These are phyloP conservation scores for Ceraclea dissimilis DNA, from an alignment of 2,888 invertebrate species.

Conservation along the genomic window DNA sequence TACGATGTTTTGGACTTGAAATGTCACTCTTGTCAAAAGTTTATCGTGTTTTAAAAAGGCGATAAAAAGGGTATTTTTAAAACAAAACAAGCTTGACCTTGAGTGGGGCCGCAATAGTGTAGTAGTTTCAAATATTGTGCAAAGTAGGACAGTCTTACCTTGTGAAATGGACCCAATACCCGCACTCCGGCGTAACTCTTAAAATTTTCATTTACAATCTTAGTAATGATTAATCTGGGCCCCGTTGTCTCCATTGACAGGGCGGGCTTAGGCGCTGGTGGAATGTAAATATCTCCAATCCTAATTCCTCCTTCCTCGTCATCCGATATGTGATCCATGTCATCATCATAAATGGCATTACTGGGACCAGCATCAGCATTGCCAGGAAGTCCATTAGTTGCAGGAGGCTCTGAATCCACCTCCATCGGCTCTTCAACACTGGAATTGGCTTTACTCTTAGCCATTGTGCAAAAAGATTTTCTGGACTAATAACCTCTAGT, in stretches of 20 bases:
- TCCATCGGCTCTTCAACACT: slow-evolving; percentile 1
- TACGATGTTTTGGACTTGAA: too few relatives aligned
- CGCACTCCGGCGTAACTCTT: slow-evolving; percentile 90
- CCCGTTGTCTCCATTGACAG: slow-evolving; percentile 66
- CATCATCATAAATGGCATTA: slow-evolving; percentile 22
- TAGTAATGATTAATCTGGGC: slow-evolving; percentile 81
- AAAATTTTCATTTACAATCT: slow-evolving; percentile 89
- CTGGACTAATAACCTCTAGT: neutral
- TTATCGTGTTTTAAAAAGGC: too few relatives aligned
- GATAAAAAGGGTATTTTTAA: too few relatives aligned
- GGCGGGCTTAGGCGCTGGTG: slow-evolving; percentile 64
- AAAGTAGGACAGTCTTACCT: too few relatives aligned
- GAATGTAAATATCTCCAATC: slow-evolving; percentile 78
- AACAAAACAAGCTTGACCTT: too few relatives aligned
- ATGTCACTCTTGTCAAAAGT: too few relatives aligned
- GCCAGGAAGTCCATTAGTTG: neutral
- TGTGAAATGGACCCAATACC: slow-evolving; percentile 89
- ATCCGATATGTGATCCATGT: slow-evolving; percentile 41
- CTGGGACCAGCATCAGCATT: neutral
- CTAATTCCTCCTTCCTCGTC: slow-evolving; percentile 65
- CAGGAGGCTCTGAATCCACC: neutral
- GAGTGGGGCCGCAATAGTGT: too few relatives aligned
- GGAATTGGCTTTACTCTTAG: neutral
- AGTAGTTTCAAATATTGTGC: too few relatives aligned
- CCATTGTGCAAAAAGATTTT: neutral